Percentiles rank a stretch among this genome's conserved stretches.
Evolutionary conservation across 2,797 vertebrate species (phyloP).

Genomic region (Apodemus agrarius): DNA sequence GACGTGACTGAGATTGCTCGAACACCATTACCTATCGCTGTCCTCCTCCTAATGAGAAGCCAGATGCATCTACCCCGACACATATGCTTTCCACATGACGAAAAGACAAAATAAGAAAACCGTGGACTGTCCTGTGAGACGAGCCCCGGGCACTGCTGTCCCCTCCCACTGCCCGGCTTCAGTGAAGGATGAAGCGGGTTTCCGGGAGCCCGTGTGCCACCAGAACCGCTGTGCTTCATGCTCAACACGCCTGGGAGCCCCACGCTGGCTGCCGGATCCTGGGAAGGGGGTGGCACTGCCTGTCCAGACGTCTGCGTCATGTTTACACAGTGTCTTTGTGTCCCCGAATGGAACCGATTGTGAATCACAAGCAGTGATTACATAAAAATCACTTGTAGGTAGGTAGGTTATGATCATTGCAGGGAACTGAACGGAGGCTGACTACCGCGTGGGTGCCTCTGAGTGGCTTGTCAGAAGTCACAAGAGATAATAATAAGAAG

Average conservation of each 20-base stretch:
- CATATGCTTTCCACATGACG: background rate
- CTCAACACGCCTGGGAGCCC: background rate
- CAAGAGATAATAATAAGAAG: conserved; percentile 34
- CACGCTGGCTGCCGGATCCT: background rate
- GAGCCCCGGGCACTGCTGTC: background rate
- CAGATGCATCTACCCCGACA: background rate
- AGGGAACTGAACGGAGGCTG: background rate
- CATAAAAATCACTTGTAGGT: conserved; percentile 61
- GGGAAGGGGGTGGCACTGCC: background rate
- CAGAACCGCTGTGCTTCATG: too few species aligned
- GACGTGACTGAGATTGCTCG: background rate
- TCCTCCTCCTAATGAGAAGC: background rate
- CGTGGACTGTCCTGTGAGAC: background rate
- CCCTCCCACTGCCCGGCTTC: background rate
- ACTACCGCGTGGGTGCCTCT: background rate
- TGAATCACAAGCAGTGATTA: conserved; percentile 54
- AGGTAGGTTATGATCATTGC: conserved; percentile 33
- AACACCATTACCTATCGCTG: background rate
- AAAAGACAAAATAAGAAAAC: background rate
- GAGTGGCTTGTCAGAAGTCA: conserved; percentile 52
- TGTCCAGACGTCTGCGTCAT: background rate
- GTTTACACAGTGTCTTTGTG: conserved; percentile 39
- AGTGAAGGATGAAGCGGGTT: background rate
- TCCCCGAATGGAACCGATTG: background rate
- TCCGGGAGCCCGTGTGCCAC: background rate